A percentile compares a stretch with the other conserved stretches of the same genome.
These are phyloP conservation scores for Amblyteles armatorius DNA, from an alignment of 2,888 invertebrate species.

Conservation along the genomic window DNA sequence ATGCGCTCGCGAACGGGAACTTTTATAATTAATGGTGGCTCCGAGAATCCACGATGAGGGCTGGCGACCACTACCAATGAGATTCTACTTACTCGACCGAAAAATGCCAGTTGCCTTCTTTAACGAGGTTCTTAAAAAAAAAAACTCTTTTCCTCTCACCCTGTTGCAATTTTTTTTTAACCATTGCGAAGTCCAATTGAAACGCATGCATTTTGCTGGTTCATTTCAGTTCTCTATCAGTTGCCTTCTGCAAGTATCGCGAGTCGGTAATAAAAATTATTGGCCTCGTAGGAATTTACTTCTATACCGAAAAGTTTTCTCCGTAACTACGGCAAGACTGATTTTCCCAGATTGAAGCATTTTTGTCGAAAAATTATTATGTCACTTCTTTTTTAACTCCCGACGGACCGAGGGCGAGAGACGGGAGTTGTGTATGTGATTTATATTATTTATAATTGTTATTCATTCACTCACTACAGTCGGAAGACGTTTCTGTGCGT, in stretches of 20 bases:
- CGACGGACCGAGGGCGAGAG: no score
- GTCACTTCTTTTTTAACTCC: no score
- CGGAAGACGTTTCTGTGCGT: no score
- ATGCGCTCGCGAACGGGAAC: conserved; percentile 37
- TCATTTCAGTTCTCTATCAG: background rate
- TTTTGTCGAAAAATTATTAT: no score
- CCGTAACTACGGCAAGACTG: background rate
- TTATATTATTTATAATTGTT: no score
- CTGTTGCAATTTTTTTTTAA: background rate
- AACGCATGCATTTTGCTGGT: conserved; percentile 7
- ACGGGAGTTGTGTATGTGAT: no score
- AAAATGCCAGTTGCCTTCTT: conserved; percentile 4
- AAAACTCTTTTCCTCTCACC: background rate
- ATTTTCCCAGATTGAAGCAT: no score
- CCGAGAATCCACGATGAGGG: conserved; percentile 39
- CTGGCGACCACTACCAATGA: background rate
- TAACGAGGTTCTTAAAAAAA: conserved; percentile 30
- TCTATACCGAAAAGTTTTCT: background rate
- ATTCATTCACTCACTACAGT: no score
- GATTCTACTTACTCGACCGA: conserved; percentile 5
- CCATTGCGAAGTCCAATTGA: background rate
- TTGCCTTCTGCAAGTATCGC: background rate
- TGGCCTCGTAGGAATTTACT: background rate
- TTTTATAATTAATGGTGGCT: conserved; percentile 59
- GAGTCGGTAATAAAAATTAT: conserved; percentile 5